Base-by-base conservation (phyloP, 1,140 invertebrate species). In the Lucilia cuprina region DNA sequence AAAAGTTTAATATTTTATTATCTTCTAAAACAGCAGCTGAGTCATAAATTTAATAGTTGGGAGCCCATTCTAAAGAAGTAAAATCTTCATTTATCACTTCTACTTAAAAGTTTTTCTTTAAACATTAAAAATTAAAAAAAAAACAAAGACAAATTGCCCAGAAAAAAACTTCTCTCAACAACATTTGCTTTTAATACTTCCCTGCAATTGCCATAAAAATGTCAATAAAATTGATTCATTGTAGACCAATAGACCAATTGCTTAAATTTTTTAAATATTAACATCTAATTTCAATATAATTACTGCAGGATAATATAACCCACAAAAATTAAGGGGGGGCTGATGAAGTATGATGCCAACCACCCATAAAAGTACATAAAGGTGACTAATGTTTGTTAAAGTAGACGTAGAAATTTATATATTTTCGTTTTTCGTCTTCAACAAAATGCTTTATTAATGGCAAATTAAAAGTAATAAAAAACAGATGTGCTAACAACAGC, bases 401-500 rank as follows among this genome's bases (percentile, higher is more conserved):
- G 49, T 30, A 70, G 65, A 25, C 10, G 65, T 21, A 65, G 14
- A 19, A 65, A 17, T 65, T 30, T 30, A 30, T 30, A 30, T 30
- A 30, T 30, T 2, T 30, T 30, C n/a, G n/a, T 30, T 30, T 30
- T 30, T 30, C 25, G 10, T 49, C 17, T 85, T 86, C 87, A 85
- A 86, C 85, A 87, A 86, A 89, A 90, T 90, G 89, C 89, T 88
- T 89, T 90, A 90, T 90, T 90, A 90, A 90, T 89, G 89, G 89
- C 89, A 89, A 90, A 90, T 90, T 90, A 90, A 90, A 90, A 89
- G 89, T 88, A 90, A 90, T 90, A 90, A 90, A 90, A 90, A 89
- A 88, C 89, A 90, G 89, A 90, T 90, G 89, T 90, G 89, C 89
- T 90, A 89, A 90, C 88, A 88, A 87, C 88, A 86, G 89, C 89